Conservation (phyloP, 2,113 vertebrate genomes). For the Aspiorhynchus laticeps region DNA sequence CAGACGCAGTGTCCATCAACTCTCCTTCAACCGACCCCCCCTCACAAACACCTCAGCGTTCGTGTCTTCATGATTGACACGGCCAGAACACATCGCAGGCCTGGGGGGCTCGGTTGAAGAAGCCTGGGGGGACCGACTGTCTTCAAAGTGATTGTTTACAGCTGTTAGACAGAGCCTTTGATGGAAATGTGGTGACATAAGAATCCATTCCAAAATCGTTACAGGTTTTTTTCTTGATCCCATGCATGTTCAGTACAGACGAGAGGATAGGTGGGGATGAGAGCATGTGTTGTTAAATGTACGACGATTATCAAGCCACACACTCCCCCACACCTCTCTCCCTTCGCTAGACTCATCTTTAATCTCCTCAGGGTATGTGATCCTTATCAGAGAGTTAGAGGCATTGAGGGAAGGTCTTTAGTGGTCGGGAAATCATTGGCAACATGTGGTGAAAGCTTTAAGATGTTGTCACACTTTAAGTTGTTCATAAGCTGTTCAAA, state of each 20-base stretch:
- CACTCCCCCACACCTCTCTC: slow-evolving; percentile 55
- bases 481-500: slow-evolving; percentile 86
- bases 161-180: slow-evolving; percentile 79
- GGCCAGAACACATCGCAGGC: slow-evolving; percentile 65
- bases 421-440: slow-evolving; percentile 79
- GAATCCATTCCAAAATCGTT: slow-evolving; percentile 85
- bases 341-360: slow-evolving; percentile 72
- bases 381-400: slow-evolving; percentile 79
- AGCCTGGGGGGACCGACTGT: slow-evolving; percentile 69
- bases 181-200: slow-evolving; percentile 79
- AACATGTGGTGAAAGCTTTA: slow-evolving; percentile 84
- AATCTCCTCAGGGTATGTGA: slow-evolving; percentile 72
- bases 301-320: slow-evolving; percentile 72
- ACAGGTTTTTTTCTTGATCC: slow-evolving; percentile 68
- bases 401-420: slow-evolving; percentile 81
- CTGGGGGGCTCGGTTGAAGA: slow-evolving; percentile 73
- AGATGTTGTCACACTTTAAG: slow-evolving; percentile 91
- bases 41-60: slow-evolving; percentile 76
- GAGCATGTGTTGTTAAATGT: slow-evolving; percentile 77
- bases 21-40: slow-evolving; percentile 69
- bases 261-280: slow-evolving; percentile 64
- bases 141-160: slow-evolving; percentile 96
- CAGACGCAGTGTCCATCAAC: slow-evolving; percentile 62
- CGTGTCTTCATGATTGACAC: slow-evolving; percentile 85
- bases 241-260: slow-evolving; percentile 73